Percentiles rank a stretch among this genome's conserved stretches.
phyloP scores from a whole-genome alignment of 2,113 vertebrate genomes.

The Marcusenius ussheri region DNA sequence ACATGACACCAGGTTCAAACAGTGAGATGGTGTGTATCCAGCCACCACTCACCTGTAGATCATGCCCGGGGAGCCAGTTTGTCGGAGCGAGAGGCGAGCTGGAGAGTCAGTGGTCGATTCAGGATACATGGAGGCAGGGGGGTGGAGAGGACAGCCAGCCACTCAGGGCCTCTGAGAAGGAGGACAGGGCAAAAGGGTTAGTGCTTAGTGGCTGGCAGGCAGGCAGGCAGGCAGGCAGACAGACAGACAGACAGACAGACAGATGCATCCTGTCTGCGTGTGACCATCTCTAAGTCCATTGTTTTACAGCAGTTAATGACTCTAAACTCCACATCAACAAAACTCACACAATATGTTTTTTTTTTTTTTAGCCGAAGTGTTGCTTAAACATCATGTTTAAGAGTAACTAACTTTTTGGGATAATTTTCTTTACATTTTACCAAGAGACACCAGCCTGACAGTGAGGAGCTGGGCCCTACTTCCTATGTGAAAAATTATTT shows the following conservation, averaged over 20 bases:
- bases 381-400: neutral
- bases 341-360: neutral
- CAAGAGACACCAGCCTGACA: neutral
- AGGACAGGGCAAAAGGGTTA: neutral
- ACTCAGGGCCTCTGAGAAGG: conserved; percentile 38
- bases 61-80: conserved; percentile 96
- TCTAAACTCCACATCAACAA: neutral
- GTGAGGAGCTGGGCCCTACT: neutral
- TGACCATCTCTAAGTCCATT: neutral
- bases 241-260: neutral
- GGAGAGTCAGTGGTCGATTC: conserved; percentile 98
- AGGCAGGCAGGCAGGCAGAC: neutral
- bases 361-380: neutral
- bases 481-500: neutral
- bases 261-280: neutral
- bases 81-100: conserved; percentile 88
- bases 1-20: neutral
- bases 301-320: neutral
- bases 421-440: neutral
- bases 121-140: conserved; percentile 89
- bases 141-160: conserved; percentile 56
- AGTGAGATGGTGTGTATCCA: neutral
- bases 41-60: conserved; percentile 83
- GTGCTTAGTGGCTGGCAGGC: neutral
- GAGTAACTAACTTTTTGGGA: neutral